Conservation (phyloP, 1,140 invertebrate genomes). For the Dinothrombium tinctorium region DNA sequence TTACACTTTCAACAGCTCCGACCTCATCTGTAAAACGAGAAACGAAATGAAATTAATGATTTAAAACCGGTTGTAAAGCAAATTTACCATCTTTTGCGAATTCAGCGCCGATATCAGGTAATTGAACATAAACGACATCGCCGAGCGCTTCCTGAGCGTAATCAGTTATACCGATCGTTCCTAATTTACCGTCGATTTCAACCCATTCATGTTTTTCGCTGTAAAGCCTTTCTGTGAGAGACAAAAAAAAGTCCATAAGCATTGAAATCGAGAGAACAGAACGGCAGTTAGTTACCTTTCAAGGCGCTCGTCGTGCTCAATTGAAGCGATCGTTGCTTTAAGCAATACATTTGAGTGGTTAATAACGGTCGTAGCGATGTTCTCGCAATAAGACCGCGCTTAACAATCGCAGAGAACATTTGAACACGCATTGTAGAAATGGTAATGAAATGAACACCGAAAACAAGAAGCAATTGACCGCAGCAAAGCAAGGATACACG, state of each 20-base stretch:
- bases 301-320: no score
- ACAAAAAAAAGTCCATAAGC: neutral
- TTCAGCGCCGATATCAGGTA: constrained; percentile 47
- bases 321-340: no score
- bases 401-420: no score
- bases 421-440: no score
- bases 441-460: no score
- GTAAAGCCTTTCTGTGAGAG: constrained; percentile 29
- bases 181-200: constrained; percentile 41
- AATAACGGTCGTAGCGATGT: no score
- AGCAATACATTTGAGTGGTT: no score
- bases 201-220: constrained; percentile 88
- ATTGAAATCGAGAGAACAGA: no score
- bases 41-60: neutral
- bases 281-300: no score
- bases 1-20: constrained; percentile 87
- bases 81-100: constrained; percentile 24
- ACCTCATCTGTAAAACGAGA: constrained; percentile 41
- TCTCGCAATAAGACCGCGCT: no score
- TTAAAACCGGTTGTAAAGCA: neutral
- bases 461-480: no score
- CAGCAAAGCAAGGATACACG: no score
- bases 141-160: constrained; percentile 78
- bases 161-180: constrained; percentile 67
- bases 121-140: constrained; percentile 77